phyloP scores from a whole-genome alignment of 2,113 vertebrate species.

The Silurus asotus region DNA sequence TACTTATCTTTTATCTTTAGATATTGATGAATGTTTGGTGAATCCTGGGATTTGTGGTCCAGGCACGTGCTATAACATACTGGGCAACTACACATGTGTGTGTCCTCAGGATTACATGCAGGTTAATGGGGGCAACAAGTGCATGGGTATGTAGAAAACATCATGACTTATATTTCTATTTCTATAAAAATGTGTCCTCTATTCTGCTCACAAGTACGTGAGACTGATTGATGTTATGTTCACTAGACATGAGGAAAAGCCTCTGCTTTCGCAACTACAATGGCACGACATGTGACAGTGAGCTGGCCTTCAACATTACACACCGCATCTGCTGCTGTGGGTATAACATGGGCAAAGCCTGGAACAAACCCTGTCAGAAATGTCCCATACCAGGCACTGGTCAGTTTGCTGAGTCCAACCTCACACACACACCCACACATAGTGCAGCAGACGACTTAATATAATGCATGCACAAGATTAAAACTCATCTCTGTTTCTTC shows the following conservation, averaged over 20 bases:
- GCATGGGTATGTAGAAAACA: constrained; percentile 76
- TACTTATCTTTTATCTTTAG: constrained; percentile 54
- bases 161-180: not conserved
- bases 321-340: constrained; percentile 84
- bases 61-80: constrained; percentile 84
- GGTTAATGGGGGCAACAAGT: constrained; percentile 80
- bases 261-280: constrained; percentile 82
- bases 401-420: constrained; percentile 49
- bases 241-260: constrained; percentile 83
- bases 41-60: constrained; percentile 79
- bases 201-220: not conserved
- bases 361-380: constrained; percentile 81
- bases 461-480: not conserved
- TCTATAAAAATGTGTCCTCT: not conserved
- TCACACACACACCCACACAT: not conserved
- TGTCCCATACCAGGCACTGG: constrained; percentile 79
- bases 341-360: constrained; percentile 83
- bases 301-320: constrained; percentile 80
- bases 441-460: not conserved
- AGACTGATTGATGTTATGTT: constrained; percentile 13
- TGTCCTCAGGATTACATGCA: constrained; percentile 85
- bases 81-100: constrained; percentile 85
- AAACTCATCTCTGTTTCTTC: constrained; percentile 20
- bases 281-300: constrained; percentile 80
- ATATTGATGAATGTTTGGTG: constrained; percentile 80